Conservation (phyloP, 2,888 invertebrate genomes). For the Ennomos quercinarius region DNA sequence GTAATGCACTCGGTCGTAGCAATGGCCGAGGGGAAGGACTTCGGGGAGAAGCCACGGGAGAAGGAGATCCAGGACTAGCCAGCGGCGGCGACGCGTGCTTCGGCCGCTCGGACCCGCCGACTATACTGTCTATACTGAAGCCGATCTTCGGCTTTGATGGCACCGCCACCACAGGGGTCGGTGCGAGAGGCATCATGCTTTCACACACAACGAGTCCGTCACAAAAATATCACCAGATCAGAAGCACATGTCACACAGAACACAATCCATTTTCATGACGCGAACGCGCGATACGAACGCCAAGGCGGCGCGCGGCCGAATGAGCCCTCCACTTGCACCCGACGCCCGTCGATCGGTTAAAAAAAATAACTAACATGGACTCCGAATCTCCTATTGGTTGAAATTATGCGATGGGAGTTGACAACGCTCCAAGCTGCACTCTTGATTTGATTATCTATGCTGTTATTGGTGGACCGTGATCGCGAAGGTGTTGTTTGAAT, state of each 20-base stretch:
- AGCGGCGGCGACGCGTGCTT: slow-evolving; percentile 84
- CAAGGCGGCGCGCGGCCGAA: slow-evolving; percentile 83
- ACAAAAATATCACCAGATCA: slow-evolving; percentile 75
- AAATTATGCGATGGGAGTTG: slow-evolving; percentile 60
- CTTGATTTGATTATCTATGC: slow-evolving; percentile 62
- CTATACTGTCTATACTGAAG: slow-evolving; percentile 97
- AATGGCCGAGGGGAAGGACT: slow-evolving; percentile 77
- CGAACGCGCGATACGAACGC: slow-evolving; percentile 80
- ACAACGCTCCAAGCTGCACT: slow-evolving; percentile 57
- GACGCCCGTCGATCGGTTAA: slow-evolving; percentile 62
- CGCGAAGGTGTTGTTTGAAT: slow-evolving; percentile 74
- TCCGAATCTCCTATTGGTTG: slow-evolving; percentile 67
- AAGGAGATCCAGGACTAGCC: slow-evolving; percentile 81
- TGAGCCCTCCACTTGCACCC: slow-evolving; percentile 61
- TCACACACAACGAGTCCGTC: slow-evolving; percentile 73
- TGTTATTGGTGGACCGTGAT: slow-evolving; percentile 62
- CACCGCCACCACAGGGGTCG: slow-evolving; percentile 96
- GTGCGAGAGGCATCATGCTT: slow-evolving; percentile 98
- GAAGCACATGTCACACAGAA: slow-evolving; percentile 82
- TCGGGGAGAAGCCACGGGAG: slow-evolving; percentile 75
- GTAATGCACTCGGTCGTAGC: slow-evolving; percentile 79
- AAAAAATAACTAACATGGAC: slow-evolving; percentile 77
- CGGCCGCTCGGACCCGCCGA: slow-evolving; percentile 87
- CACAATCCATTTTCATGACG: slow-evolving; percentile 79
- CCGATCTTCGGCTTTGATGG: slow-evolving; percentile 97